phyloP scores from a whole-genome alignment of 2,113 vertebrate species.

The Crotalus helleri region DNA sequence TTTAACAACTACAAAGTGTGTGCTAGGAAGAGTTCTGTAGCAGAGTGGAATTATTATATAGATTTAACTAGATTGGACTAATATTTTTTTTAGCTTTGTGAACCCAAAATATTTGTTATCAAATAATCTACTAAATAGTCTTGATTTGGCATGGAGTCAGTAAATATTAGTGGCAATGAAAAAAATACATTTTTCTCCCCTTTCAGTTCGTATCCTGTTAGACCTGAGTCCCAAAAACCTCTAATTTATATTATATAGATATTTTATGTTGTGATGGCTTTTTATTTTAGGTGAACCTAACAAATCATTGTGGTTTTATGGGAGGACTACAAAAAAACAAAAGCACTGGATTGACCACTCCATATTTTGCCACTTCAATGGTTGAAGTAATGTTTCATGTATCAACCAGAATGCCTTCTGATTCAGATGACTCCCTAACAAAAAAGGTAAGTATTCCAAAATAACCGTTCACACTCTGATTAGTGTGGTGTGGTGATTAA shows the following conservation, averaged over 20 bases:
- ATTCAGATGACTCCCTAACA: constrained; percentile 94
- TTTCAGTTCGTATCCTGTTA: not conserved
- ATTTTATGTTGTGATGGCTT: constrained; percentile 29
- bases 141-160: not conserved
- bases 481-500: not conserved
- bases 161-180: not conserved
- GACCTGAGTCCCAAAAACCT: not conserved
- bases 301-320: constrained; percentile 97
- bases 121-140: not conserved
- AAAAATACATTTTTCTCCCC: not conserved
- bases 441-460: constrained; percentile 83
- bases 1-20: not conserved
- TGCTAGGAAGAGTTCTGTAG: not conserved
- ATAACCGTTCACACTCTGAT: not conserved
- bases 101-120: not conserved
- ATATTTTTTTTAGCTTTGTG: not conserved
- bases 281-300: constrained; percentile 85
- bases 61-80: not conserved
- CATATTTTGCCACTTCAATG: constrained; percentile 96
- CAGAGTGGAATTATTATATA: not conserved
- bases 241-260: constrained; percentile 13
- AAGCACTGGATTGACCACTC: constrained; percentile 93
- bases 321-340: constrained; percentile 95
- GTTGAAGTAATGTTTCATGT: constrained; percentile 98
- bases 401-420: constrained; percentile 96